Base-by-base conservation (phyloP, 92 coral and sea anemone genomes). In the Umimayanthus chanpuru region DNA sequence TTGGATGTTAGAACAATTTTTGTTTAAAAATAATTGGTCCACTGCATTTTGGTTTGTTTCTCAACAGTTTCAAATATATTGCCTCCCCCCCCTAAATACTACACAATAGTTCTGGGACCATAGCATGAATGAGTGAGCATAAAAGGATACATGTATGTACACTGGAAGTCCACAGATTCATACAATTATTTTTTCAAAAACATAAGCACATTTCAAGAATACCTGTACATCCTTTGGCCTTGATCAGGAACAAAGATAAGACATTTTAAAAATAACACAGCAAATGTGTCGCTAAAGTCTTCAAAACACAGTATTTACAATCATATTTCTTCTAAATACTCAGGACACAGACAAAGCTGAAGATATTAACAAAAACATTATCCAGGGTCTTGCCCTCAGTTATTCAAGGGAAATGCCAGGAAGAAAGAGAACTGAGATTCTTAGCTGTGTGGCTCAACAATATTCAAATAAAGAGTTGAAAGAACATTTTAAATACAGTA, bases 401-500 rank as follows among this genome's bases (percentile, higher is more conserved):
- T 73, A 29, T 73, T 29, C 77, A 36, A 73, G 77, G 28, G 44
- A 73, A 36, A 30, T 20, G 21, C 77, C 77, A 28, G 77, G 79
- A 74, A 38, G 47, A 32, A 68, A 71, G 5, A 53, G 88, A 28
- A 28, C 23, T 84, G 21, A 67, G 40, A 16, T 68, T 20, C 58
- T 70, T 6, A 67, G 88, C 78, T 84, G 61, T 38, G 77, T 84
- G 11, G 65, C 88, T 23, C 2, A 86, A 9, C 81, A 86, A 1
- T 76, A 74, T 53, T 36, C 81, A 74, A 74, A 86, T 75, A 50
- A 12, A 23, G 81, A 74, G 55, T 47, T 86, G n/a, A 86, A 74
- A 80, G 26, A 86, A 6, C 65, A 53, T 15, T 86, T 76, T 44
- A 86, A 18, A 26, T 53, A 11, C 20, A 86, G 56, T 1, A 74